A percentile compares a stretch with the other conserved stretches of the same genome.
Evolutionary conservation across 2,113 vertebrate genomes (phyloP).

Genomic region (Asarcornis scutulata): DNA sequence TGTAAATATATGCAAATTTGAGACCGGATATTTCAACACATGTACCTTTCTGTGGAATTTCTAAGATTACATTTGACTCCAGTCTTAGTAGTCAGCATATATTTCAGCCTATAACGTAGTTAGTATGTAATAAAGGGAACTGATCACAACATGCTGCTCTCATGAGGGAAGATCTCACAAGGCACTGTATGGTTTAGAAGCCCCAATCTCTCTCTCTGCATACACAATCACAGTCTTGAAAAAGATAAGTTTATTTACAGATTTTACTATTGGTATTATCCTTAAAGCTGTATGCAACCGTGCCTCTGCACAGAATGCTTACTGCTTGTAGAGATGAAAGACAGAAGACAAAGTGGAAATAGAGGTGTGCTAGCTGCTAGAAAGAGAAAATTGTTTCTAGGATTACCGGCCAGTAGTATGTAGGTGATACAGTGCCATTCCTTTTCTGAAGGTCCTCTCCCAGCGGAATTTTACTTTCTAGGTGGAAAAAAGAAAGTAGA

Average conservation of each 20-base stretch:
- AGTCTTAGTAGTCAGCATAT: not conserved
- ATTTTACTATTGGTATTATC: accelerated
- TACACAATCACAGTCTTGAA: not conserved
- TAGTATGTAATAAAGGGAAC: not conserved
- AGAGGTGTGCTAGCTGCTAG: not conserved
- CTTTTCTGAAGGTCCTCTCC: not conserved
- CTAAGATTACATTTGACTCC: not conserved
- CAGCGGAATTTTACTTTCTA: not conserved
- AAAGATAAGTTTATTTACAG: not conserved
- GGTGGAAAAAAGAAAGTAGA: not conserved
- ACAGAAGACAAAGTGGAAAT: not conserved
- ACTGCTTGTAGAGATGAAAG: not conserved
- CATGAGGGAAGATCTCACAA: not conserved
- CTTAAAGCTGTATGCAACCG: not conserved
- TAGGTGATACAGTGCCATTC: not conserved
- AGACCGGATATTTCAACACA: not conserved
- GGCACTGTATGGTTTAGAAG: not conserved
- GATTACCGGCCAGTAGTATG: not conserved
- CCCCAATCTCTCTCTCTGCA: not conserved
- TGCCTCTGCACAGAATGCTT: not conserved
- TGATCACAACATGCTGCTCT: not conserved
- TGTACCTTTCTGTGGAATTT: not conserved
- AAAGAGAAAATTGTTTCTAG: not conserved
- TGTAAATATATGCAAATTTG: not conserved
- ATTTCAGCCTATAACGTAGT: not conserved